Percentiles rank a stretch among this genome's conserved stretches.
Conservation (phyloP, 2,113 vertebrate genomes). For the Mesocricetus auratus region DNA sequence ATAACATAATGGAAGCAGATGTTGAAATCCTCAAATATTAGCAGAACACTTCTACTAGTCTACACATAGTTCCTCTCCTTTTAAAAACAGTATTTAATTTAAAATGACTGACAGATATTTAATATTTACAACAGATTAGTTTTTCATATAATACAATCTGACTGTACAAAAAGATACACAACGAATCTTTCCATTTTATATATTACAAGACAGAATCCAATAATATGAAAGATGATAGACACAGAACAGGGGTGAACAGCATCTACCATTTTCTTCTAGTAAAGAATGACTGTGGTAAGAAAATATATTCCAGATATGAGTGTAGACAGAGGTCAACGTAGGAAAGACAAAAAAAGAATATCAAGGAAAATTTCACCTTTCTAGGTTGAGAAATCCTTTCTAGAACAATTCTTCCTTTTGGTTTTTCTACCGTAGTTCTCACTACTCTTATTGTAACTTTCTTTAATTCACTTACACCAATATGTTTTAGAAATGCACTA, state of each 20-base stretch:
- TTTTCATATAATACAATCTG: background rate
- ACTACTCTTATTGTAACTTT: background rate
- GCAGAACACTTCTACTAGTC: background rate
- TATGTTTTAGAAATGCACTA: background rate
- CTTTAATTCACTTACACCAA: background rate
- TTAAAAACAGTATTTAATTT: background rate
- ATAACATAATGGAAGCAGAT: background rate
- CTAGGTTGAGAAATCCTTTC: background rate
- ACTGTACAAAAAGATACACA: background rate
- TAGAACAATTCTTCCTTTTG: background rate
- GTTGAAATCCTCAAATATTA: background rate
- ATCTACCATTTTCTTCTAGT: constrained; percentile 16
- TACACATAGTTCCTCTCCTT: background rate
- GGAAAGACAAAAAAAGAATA: background rate
- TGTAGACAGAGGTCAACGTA: background rate
- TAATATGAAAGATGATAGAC: background rate
- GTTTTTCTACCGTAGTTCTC: background rate
- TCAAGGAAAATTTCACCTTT: background rate
- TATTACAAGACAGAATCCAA: background rate
- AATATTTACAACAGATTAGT: background rate
- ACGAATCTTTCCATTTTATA: background rate
- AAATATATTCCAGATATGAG: background rate
- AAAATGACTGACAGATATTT: background rate
- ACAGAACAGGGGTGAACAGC: background rate
- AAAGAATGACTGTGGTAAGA: background rate